Evolutionary conservation across 2,797 vertebrate species (phyloP), one percentile per base, ranked within the genome.

Genomic region (Oreortyx pictus): DNA sequence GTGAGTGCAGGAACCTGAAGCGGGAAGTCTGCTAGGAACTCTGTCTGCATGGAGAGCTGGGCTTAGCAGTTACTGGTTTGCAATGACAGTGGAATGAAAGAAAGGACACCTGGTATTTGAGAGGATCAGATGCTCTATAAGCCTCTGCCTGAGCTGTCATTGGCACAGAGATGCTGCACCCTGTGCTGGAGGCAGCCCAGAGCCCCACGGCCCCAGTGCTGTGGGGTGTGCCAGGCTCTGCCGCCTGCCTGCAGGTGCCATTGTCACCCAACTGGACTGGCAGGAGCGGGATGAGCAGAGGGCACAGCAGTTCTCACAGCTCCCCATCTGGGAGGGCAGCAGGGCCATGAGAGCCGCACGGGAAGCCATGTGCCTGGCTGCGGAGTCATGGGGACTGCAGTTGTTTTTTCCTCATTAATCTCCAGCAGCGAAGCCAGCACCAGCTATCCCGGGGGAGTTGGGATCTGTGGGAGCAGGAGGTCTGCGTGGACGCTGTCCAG

Each of bases 401-500:
- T 44, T 39, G 4, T 65, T 66, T 82, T 81, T 62, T 67, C 20
- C 59, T 47, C 71, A 8, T 37, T 50, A 29, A 66, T 50, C 56
- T 60, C 31, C 83, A 44, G 47, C 14, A 73, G 60, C 18, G 23
- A 29, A 84, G 74, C 41, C 77, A 33, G 56, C 0, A 0, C 20
- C 0, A 3, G 2, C 33, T 75, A 76, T 24, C 52, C 81, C 4
- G 0, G 20, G 64, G 56, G 81, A 61, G 20, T 7, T 13, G 1
- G 2, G 66, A 24, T 62, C 66, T 84, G 47, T 76, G 83, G 83
- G 78, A 81, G 41, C 78, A 66, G 74, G 60, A 6, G 0, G 17
- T 59, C 10, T 24, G 67, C 27, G 27, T 7, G 52, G 50, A 50
- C 5, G 54, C 23, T 14, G 24, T 22, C 75, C 82, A 61, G 91